These are phyloP conservation scores for Aspidiotus rigidus DNA, from an alignment of 2,888 invertebrate genomes.

Conservation along the genomic window DNA sequence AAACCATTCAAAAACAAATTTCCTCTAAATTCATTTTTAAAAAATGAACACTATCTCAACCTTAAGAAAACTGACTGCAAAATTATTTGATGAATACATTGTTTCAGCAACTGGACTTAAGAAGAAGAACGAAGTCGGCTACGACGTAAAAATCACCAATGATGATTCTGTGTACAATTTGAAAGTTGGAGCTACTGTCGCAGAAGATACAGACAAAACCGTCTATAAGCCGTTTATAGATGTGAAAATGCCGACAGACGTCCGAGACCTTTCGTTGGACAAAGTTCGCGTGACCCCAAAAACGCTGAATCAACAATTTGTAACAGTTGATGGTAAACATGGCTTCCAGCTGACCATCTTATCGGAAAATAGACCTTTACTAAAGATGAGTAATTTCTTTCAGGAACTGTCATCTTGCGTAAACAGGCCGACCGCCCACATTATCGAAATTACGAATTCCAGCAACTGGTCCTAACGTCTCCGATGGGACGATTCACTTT, in stretches of 20 bases:
- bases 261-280: slow-evolving; percentile 5
- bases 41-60: too few species aligned
- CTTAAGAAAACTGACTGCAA: too few species aligned
- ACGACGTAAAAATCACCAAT: slow-evolving; percentile 15
- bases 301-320: slow-evolving; percentile 3
- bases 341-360: background rate
- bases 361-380: too few species aligned
- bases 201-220: slow-evolving; percentile 12
- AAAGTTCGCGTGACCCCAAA: slow-evolving; percentile 1
- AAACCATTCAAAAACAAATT: too few species aligned
- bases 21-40: too few species aligned
- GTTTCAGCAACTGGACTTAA: background rate
- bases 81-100: too few species aligned
- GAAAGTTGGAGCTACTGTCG: slow-evolving; percentile 18
- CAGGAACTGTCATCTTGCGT: background rate
- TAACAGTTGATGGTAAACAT: background rate
- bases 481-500: slow-evolving; percentile 18
- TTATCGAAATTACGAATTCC: slow-evolving; percentile 21
- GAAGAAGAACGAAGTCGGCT: slow-evolving; percentile 12
- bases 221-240: slow-evolving; percentile 22
- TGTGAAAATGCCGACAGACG: slow-evolving; percentile 14
- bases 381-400: background rate
- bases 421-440: slow-evolving; percentile 1
- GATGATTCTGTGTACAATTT: slow-evolving; percentile 12
- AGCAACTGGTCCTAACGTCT: slow-evolving; percentile 17